These are phyloP conservation scores for Cariama cristata DNA, from an alignment of 2,113 vertebrate genomes.

Conservation along the genomic window DNA sequence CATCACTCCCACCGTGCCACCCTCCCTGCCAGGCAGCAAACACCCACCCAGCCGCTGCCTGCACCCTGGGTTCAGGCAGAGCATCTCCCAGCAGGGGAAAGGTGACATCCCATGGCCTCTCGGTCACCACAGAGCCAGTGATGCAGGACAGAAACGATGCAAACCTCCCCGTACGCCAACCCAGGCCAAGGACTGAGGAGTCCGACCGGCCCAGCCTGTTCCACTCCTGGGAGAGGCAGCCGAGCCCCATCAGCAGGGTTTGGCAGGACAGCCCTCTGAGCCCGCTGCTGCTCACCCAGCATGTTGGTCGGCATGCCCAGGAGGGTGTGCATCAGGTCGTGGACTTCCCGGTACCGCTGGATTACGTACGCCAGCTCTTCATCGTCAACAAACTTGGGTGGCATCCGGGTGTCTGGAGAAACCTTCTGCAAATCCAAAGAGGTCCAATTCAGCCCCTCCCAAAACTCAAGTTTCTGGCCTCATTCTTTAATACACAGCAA, in stretches of 20 bases:
- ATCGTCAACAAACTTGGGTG: slow-evolving; percentile 90
- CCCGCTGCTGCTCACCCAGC: slow-evolving; percentile 81
- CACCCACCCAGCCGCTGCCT: neutral
- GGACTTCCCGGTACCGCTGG: slow-evolving; percentile 94
- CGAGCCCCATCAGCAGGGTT: fast-evolving
- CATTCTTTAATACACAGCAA: neutral
- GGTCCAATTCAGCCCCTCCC: neutral
- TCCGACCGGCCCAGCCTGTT: fast-evolving
- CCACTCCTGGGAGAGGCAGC: neutral
- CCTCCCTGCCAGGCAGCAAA: neutral
- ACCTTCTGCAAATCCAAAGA: slow-evolving; percentile 79
- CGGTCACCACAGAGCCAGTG: neutral
- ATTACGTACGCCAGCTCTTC: slow-evolving; percentile 94
- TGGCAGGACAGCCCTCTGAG: neutral
- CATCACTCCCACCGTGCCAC: neutral
- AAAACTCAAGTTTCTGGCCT: neutral
- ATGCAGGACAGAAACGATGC: too few relatives aligned
- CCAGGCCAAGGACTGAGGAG: fast-evolving
- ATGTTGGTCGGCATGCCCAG: slow-evolving; percentile 96
- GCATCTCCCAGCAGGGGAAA: neutral
- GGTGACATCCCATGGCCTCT: neutral
- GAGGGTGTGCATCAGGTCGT: slow-evolving; percentile 92
- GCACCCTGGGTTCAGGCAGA: neutral
- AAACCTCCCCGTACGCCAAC: neutral
- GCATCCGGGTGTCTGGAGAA: slow-evolving; percentile 91